Percentiles rank a stretch among this genome's conserved stretches.
Evolutionary conservation across 1,140 invertebrate genomes (phyloP).

Genomic region (Aphelenchoides besseyi): DNA sequence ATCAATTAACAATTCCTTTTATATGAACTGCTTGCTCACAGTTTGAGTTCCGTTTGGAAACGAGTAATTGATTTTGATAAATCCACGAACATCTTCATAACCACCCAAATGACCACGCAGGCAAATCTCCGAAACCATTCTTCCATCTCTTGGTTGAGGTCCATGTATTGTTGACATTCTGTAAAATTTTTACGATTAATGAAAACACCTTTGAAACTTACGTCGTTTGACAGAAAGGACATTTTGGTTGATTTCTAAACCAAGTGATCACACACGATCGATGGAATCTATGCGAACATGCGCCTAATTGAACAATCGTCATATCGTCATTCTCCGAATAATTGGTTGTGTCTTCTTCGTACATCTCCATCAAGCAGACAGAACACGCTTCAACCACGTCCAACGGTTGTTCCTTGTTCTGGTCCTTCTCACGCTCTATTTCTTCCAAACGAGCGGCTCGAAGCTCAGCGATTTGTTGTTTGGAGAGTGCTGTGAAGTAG

Average conservation of each 20-base stretch:
- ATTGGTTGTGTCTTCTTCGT: neutral
- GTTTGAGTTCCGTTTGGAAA: slow-evolving; percentile 28
- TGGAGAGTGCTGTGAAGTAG: neutral
- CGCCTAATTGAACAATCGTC: slow-evolving; percentile 7
- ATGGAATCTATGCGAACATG: slow-evolving; percentile 18
- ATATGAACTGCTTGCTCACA: no score
- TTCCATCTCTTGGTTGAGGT: slow-evolving; percentile 10
- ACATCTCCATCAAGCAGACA: slow-evolving; percentile 17
- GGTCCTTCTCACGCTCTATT: neutral
- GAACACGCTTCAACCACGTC: slow-evolving; percentile 9
- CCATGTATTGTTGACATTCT: slow-evolving; percentile 3
- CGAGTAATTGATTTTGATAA: slow-evolving; percentile 20
- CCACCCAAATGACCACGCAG: slow-evolving; percentile 10
- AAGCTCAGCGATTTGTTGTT: neutral
- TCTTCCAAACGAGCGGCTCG: neutral
- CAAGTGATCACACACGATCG: slow-evolving; percentile 9
- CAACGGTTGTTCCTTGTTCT: neutral
- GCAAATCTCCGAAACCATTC: neutral
- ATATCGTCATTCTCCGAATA: neutral
- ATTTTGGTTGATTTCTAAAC: slow-evolving; percentile 13
- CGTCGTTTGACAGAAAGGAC: slow-evolving; percentile 10
- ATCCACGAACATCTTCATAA: slow-evolving; percentile 4
- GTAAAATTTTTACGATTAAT: no score
- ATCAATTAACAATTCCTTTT: no score
- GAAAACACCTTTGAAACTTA: no score